Percentiles rank a stretch among this genome's conserved stretches.
phyloP scores from a whole-genome alignment of 2,113 vertebrate genomes.

The Falco punctatus region DNA sequence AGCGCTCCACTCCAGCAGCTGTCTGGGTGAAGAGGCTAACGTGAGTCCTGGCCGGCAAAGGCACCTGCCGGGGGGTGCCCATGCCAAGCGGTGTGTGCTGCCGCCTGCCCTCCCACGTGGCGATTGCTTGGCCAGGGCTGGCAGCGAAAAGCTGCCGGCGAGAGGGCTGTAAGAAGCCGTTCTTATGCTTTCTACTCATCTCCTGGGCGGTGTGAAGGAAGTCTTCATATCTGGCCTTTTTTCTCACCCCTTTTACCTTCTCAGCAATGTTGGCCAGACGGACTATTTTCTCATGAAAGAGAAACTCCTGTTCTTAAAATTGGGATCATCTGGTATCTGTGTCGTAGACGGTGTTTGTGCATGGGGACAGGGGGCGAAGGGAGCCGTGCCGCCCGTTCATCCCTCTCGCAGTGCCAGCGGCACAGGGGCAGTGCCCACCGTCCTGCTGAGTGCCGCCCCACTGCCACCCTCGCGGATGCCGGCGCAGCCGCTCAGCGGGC shows the following conservation, averaged over 20 bases:
- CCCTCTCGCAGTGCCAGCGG: not conserved
- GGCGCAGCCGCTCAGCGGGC: not conserved
- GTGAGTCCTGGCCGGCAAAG: not conserved
- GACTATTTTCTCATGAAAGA: fast-evolving
- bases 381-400: fast-evolving
- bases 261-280: not conserved
- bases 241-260: not conserved
- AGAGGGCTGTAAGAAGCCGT: not conserved
- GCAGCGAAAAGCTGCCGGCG: not conserved
- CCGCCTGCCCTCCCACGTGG: fast-evolving
- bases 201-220: fast-evolving
- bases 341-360: not conserved
- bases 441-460: too few species aligned
- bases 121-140: not conserved
- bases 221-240: not conserved
- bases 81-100: not conserved
- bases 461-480: too few species aligned
- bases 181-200: fast-evolving
- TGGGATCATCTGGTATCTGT: fast-evolving
- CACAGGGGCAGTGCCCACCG: not conserved
- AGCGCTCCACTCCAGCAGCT: not conserved
- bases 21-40: not conserved
- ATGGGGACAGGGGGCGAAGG: fast-evolving
- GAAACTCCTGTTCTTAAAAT: not conserved
- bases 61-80: too few species aligned